A percentile compares a stretch with the other conserved stretches of the same genome.
phyloP scores from a whole-genome alignment of 2,888 invertebrate species.

The Rhagophthalmus giganteus region DNA sequence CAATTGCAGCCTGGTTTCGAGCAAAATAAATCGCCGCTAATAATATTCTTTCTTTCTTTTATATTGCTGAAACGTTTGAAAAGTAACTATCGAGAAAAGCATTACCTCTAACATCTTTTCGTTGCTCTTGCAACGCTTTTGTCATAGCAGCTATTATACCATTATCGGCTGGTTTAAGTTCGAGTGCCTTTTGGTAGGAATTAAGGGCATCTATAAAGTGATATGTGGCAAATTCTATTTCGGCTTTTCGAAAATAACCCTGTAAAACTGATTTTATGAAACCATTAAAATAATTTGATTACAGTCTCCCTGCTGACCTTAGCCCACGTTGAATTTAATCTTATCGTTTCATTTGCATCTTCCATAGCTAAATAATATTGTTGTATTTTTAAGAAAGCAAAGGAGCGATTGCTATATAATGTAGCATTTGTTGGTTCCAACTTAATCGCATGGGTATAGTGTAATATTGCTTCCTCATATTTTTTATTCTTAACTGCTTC shows the following conservation, averaged over 20 bases:
- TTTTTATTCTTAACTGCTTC: conserved; percentile 72
- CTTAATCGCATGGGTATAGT: conserved; percentile 80
- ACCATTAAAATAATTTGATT: neutral
- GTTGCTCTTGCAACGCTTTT: conserved; percentile 61
- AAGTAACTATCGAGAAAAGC: no score
- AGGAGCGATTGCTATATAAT: conserved; percentile 78
- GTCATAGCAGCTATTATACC: conserved; percentile 66
- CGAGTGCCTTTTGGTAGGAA: conserved; percentile 69
- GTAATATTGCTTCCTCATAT: conserved; percentile 74
- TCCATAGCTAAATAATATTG: conserved; percentile 76
- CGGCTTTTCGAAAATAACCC: conserved; percentile 75
- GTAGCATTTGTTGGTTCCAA: conserved; percentile 70
- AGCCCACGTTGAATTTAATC: conserved; percentile 75
- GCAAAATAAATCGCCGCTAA: no score
- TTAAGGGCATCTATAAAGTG: conserved; percentile 69
- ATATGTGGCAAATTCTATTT: conserved; percentile 70
- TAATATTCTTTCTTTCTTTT: no score
- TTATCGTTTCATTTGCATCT: conserved; percentile 77
- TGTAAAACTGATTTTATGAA: conserved; percentile 38
- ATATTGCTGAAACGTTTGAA: no score
- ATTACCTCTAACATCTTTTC: conserved; percentile 66
- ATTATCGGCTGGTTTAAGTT: conserved; percentile 68
- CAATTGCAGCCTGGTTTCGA: no score
- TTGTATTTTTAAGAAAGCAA: conserved; percentile 75
- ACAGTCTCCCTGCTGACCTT: conserved; percentile 63